Evolutionary conservation across 1,140 invertebrate genomes (phyloP), one percentile per base, ranked within the genome.

Genomic region (Parapsyche elsis): DNA sequence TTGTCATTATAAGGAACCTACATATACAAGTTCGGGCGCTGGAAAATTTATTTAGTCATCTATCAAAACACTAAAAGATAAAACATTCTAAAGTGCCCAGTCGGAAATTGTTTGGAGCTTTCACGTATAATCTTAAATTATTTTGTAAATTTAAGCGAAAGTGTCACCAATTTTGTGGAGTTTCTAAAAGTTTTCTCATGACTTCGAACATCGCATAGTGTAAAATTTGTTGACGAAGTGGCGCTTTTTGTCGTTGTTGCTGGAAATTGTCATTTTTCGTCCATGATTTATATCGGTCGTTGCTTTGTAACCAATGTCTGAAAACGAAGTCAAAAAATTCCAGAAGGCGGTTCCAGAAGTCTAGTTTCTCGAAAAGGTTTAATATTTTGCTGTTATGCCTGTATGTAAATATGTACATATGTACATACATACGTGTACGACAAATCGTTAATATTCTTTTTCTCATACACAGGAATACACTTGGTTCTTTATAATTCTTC

Each of bases 251-350:
- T 21, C 9, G 57, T 61, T 9, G 57, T 61, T 61, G 10, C 21
- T 61, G 16, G 57, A 61, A 61, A 61, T 61, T 61, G 57, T 61
- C 57, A 61, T 16, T 61, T 61, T 61, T 61, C 57, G 14, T 61
- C 9, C 57, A 9, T 19, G 57, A 61, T 61, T 61, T 61, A 61
- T 61, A 5, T 61, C 57, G 19, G n/a, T 61, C 21, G 9, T 21
- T 61, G 57, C 57, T 21, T 57, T 57, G 14, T 57, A 16, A n/a
- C n/a, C n/a, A n/a, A n/a, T n/a, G n/a, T n/a, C n/a, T n/a, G n/a
- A n/a, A n/a, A 21, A 61, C 57, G 16, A 61, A 61, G 19, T 19
- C 57, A 61, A 61, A 53, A 61, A 61, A 38, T n/a, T n/a, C n/a
- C n/a, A n/a, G n/a, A n/a, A n/a, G n/a, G n/a, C n/a, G n/a, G n/a